Evolutionary conservation across 2,888 invertebrate species (phyloP), one percentile per base, ranked within the genome.

Genomic region (Dicyrtomina minuta): DNA sequence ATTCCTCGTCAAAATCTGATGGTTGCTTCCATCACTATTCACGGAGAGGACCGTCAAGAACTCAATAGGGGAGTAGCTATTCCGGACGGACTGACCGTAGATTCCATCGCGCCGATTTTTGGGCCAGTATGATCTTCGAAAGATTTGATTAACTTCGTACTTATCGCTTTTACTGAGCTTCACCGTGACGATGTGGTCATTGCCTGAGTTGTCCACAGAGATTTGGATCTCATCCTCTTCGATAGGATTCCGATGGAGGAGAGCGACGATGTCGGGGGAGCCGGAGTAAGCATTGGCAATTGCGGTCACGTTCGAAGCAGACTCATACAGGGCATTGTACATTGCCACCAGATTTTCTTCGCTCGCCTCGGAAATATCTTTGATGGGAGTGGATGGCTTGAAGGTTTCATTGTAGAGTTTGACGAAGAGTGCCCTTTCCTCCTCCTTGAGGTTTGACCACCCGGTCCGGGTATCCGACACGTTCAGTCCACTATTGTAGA

Each of bases 21-120:
- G 12, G 5, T 51, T 24, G n/a, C n/a, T n/a, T n/a, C n/a, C n/a
- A 3, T 27, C 46, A 2, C 12, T 24, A n/a, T 6, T 26, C 17
- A 65, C 33, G n/a, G 39, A 8, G 6, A 58, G 1, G 10, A 64
- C 27, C 3, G 53, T 65, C 13, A 65, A 22, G 17, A 27, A 53
- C 33, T 65, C 65, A 1, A 65, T n/a, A 22, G 65, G 65, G 15
- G 53, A 53, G 24, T 53, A 65, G 20, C 62, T 49, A 60, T 56
- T 58, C 22, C 15, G 24, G 39, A 12, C 1, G 3, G 1, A 10
- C 17, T 49, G 15, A 2, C 62, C 62, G 12, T 60, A 46, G 10
- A 51, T 46, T 5, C 65, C 53, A 39, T 53, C 24, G 22, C 55
- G 53, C 13, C 65, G 33, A 24, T 65, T 65, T 22, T 65, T 65